Percentiles rank a stretch among this genome's conserved stretches.
Evolutionary conservation across 2,113 vertebrate species (phyloP).

Genomic region (Microcebus ravelobensis): DNA sequence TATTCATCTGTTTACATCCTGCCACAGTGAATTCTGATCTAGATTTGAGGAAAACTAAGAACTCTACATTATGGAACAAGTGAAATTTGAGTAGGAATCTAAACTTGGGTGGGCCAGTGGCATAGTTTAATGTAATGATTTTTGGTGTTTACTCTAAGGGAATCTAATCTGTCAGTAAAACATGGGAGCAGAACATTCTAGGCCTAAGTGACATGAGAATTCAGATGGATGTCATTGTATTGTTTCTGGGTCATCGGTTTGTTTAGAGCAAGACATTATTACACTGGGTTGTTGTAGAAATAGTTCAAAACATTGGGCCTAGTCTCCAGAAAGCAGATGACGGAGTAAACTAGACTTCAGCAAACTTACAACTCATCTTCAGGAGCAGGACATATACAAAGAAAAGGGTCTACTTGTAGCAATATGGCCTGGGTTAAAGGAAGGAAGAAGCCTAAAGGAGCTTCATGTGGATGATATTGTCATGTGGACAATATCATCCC

Average conservation of each 20-base stretch:
- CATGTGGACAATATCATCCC: background rate
- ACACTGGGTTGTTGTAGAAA: background rate
- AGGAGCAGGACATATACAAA: background rate
- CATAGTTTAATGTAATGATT: background rate
- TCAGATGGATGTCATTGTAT: background rate
- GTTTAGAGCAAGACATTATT: background rate
- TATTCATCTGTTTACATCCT: background rate
- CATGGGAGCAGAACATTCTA: background rate
- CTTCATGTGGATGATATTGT: too few species aligned
- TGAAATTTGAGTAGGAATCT: background rate
- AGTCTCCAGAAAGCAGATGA: background rate
- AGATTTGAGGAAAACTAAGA: background rate
- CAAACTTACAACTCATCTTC: background rate
- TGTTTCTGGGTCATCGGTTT: background rate
- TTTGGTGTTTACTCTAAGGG: background rate
- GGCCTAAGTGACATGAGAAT: background rate
- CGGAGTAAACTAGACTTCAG: background rate
- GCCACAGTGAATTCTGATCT: background rate
- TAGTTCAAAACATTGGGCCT: background rate
- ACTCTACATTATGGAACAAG: background rate
- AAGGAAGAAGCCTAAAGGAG: background rate
- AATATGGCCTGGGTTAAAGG: background rate
- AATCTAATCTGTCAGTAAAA: background rate
- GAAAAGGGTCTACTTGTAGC: fast-evolving
- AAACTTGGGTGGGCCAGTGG: background rate